These are phyloP conservation scores for Drosophila bipectinata DNA, from an alignment of 1,140 invertebrate species.

Conservation along the genomic window DNA sequence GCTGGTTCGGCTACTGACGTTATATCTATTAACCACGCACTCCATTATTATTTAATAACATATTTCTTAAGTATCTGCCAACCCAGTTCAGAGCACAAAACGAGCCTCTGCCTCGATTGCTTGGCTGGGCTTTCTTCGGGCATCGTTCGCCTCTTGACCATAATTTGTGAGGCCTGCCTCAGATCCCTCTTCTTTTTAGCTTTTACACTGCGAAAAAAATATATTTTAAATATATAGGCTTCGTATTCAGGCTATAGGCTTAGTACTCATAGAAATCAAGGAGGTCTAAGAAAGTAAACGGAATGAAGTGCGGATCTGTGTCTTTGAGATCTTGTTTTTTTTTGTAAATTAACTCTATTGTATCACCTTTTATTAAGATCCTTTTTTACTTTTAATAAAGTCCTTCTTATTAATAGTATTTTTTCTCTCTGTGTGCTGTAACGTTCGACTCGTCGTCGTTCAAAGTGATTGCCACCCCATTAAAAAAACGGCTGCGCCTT, in stretches of 20 bases:
- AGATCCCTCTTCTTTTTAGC: constrained; percentile 29
- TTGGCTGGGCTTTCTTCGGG: constrained; percentile 25
- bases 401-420: too few relatives aligned
- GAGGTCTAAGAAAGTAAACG: too few relatives aligned
- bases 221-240: neutral
- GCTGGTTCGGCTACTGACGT: constrained; percentile 54
- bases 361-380: neutral
- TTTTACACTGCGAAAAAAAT: neutral
- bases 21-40: constrained; percentile 82
- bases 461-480: constrained; percentile 83
- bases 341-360: neutral
- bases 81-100: constrained; percentile 80
- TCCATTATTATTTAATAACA: constrained; percentile 83
- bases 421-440: constrained; percentile 22
- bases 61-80: constrained; percentile 83
- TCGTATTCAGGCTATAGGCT: too few relatives aligned
- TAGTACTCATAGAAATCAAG: too few relatives aligned
- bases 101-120: constrained; percentile 53
- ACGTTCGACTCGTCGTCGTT: constrained; percentile 63
- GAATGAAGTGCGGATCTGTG: too few relatives aligned
- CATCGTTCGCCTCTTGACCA: constrained; percentile 67
- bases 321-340: neutral
- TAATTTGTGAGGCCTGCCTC: constrained; percentile 69
- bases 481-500: constrained; percentile 81
- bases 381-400: too few relatives aligned